Base-by-base conservation (phyloP, 2,888 invertebrate genomes). In the Arge pagana region DNA sequence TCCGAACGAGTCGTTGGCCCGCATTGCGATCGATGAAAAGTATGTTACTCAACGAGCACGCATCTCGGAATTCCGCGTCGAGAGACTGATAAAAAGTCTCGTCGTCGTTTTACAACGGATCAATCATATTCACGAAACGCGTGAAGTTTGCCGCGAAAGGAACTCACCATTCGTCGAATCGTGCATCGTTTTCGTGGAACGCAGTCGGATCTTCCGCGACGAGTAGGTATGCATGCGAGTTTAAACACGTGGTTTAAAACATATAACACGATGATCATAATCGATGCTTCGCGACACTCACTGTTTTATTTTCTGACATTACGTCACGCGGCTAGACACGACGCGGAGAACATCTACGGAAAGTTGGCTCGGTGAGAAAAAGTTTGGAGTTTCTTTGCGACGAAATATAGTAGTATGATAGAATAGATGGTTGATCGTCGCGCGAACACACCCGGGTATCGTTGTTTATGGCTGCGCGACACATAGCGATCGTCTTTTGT, bases 251-350 rank as follows among this genome's bases (percentile, higher is more conserved):
- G 8, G 4, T n/a, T 11, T 10, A 11, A n/a, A 18, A 4, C 2
- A 15, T n/a, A 4, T n/a, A 30, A 42, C 30, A n/a, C 19, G 3
- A 10, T 21, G n/a, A 45, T 33, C 35, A 21, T 42, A 13, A 11
- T 31, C 42, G 31, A 42, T 42, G 16, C 18, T 31, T 13, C 10
- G 16, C 33, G 33, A 15, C 31, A 45, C 33, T 33, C 10, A 45
- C 31, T 31, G 33, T 33, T 23, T 45, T 45, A 45, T 45, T 45
- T 33, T 35, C 23, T 16, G 24, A 31, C 10, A 45, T 45, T 45
- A 33, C 45, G 45, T 45, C 45, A 45, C 45, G 31, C 35, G 23
- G 45, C 31, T 35, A 45, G 23, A 18, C 4, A 26, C n/a, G 8
- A 26, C n/a, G 2, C 10, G 10, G 2, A 3, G n/a, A n/a, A 8